phyloP scores from a whole-genome alignment of 2,888 invertebrate genomes.

The Apocheima hispidaria region DNA sequence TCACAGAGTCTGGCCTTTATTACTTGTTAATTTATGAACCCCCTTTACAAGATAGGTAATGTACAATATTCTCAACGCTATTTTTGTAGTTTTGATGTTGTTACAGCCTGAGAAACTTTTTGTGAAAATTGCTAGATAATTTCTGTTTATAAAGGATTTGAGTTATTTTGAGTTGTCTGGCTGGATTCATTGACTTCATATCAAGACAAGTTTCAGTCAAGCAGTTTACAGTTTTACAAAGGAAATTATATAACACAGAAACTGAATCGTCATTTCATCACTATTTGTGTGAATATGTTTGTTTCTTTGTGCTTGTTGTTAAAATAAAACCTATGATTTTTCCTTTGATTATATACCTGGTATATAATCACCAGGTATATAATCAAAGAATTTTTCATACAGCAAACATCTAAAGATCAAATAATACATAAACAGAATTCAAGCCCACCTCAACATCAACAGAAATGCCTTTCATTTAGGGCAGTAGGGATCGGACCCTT shows the following conservation, averaged over 20 bases:
- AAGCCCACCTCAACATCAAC: conserved; percentile 45
- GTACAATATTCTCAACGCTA: conserved; percentile 34
- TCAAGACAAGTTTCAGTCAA: conserved; percentile 2
- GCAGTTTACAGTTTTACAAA: neutral
- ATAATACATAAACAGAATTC: conserved; percentile 26
- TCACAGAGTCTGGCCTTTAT: conserved; percentile 52
- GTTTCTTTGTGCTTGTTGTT: too few species aligned
- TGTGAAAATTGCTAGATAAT: conserved; percentile 22
- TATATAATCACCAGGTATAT: too few species aligned
- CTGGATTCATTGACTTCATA: conserved; percentile 7
- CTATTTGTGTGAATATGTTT: too few species aligned
- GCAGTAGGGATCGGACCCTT: conserved; percentile 49
- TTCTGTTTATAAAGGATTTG: neutral
- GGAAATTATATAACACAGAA: too few species aligned
- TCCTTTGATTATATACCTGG: too few species aligned
- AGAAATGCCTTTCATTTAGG: conserved; percentile 46
- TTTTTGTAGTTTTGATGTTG: conserved; percentile 40
- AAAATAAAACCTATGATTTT: neutral
- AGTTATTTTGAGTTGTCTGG: conserved; percentile 15
- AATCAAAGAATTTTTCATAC: too few species aligned
- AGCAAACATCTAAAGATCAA: neutral
- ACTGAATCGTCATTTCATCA: too few species aligned
- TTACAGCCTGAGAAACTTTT: conserved; percentile 35
- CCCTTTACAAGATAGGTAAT: conserved; percentile 44
- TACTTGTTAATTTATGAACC: conserved; percentile 69